Evolutionary conservation across 2,797 vertebrate species (phyloP), one percentile per base, ranked within the genome.

Genomic region (Lutjanus argentimaculatus): DNA sequence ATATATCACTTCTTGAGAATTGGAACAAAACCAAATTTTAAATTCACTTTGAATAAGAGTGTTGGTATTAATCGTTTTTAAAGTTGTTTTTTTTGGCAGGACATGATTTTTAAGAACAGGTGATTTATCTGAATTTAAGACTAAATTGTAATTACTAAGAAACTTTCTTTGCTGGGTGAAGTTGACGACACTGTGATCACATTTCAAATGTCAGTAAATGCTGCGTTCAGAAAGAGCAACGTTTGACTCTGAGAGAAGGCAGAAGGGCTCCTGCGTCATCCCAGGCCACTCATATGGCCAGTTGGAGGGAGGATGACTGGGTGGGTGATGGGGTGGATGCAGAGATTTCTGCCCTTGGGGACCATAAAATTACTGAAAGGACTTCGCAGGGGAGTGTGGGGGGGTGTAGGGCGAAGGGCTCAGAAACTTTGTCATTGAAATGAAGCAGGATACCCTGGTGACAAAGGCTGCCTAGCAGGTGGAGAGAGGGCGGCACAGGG

Each of bases 401-500:
- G 61, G 83, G 76, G 64, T 30, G 57, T 56, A 57, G 80, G 79
- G 72, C 67, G 79, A 73, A 71, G 72, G 88, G 84, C 72, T 91
- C 95, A 91, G 96, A 87, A 97, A 97, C 96, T 97, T 96, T 96
- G 95, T 96, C 93, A 97, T 96, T 97, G 92, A 97, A 97, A 97
- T 97, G 91, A 95, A 93, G 90, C 70, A 84, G 85, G 94, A 77
- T 83, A 85, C 91, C 91, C 78, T 30, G 49, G 76, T 15, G 94
- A 99, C 97, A 98, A 98, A 96, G 89, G 94, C 91, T 59, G 95
- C 92, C 84, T 95, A 97, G 97, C 98, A 99, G 97, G 98, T 99
- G 97, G 97, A 96, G 96, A 96, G 95, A 95, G 95, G 95, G 94
- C 93, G 91, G 95, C 92, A 92, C 94, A 2, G 84, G 73, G 69